Evolutionary conservation across 1,140 invertebrate genomes (phyloP), one percentile per base, ranked within the genome.

Genomic region (Ceratina calcarata): DNA sequence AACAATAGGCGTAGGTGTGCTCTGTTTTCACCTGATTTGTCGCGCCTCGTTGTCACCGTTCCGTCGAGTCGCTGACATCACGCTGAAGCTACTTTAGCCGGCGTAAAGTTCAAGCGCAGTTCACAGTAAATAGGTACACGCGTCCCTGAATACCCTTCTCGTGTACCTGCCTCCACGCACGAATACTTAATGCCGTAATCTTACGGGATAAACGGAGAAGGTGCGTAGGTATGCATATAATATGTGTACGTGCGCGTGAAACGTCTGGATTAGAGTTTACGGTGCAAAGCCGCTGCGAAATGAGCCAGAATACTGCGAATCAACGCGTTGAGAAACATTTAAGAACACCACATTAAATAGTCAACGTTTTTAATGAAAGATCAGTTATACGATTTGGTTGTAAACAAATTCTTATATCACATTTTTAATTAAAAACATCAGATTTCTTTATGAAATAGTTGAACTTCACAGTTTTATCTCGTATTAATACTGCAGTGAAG

Each of bases 101-200:
- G 61, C 74, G 78, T 78, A 84, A 86, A 87, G 79, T 87, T 87
- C 72, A 82, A 71, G 78, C 68, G 77, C 78, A 84, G 77, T 87
- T 82, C 68, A 80, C 37, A 45, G 37, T 10, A 45, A 6, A 45
- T 45, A 45, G 37, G 37, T 84, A 81, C 65, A 74, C 80, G 70
- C 64, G 62, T 57, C 75, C 66, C 58, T 78, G 84, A 85, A 87
- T 86, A 80, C 78, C 8, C 37, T 3, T 6, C 37, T 10, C 78
- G 60, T 74, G 78, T 78, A 45, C 79, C 76, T 81, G 77, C 77
- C 81, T 80, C 81, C 73, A 66, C 67, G 68, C 81, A 84, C 86
- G 84, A 86, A 85, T 87, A 83, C 82, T 80, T 84, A 86, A 86
- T 85, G 62, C 66, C 60, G 72, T 84, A 84, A 88, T 87, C 81